Conservation (phyloP, 2,797 vertebrate genomes). For the Otolemur crassicaudatus region DNA sequence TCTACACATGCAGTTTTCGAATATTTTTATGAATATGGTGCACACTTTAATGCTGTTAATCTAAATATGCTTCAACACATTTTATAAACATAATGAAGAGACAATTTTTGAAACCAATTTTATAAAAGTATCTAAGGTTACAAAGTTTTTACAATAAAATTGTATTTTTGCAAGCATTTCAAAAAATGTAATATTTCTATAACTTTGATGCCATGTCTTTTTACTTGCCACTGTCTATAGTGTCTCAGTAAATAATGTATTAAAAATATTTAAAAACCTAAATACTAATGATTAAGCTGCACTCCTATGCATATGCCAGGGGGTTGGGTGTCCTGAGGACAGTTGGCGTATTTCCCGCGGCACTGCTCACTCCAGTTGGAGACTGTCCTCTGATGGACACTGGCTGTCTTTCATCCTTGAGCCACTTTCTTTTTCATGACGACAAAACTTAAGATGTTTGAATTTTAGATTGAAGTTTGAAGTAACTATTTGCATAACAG, state of each 20-base stretch:
- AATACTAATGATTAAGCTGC: not conserved
- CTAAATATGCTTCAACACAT: not conserved
- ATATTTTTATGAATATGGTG: not conserved
- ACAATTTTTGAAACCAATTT: not conserved
- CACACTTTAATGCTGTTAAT: not conserved
- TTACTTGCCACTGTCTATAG: not conserved
- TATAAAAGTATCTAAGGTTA: not conserved
- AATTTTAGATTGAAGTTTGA: not conserved
- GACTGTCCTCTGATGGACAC: too few species aligned
- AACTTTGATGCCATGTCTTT: not conserved
- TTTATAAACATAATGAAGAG: not conserved
- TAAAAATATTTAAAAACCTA: conserved; percentile 1
- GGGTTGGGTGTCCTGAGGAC: too few species aligned
- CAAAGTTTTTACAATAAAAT: not conserved
- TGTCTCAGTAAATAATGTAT: not conserved
- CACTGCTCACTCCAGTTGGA: too few species aligned
- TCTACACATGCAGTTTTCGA: not conserved
- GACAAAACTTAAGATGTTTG: not conserved
- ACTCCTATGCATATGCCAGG: too few species aligned
- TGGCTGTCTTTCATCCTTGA: too few species aligned
- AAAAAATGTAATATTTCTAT: not conserved
- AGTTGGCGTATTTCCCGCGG: too few species aligned
- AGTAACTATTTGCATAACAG: not conserved
- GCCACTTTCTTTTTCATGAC: not conserved
- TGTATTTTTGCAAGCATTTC: not conserved